Base-by-base conservation (phyloP, 2,888 invertebrate genomes). In the Gandaritis pyraliata region DNA sequence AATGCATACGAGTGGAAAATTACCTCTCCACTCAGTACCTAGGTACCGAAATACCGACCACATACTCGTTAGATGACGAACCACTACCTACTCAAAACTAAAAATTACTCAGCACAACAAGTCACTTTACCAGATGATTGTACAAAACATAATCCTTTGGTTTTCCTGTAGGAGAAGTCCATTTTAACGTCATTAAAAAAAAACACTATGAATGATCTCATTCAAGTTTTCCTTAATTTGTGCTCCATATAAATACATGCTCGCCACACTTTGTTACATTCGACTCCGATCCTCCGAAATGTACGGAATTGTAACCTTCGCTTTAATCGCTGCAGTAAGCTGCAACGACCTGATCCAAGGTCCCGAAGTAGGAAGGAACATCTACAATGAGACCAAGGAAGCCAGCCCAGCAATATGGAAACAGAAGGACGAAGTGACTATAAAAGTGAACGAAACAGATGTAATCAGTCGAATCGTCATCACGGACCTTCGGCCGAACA, bases 161-260 rank as follows among this genome's bases (percentile, higher is more conserved):
- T 71, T 90, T 90, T 88, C 90, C 90, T 88, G 80, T 76, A 87
- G 87, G 88, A 87, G 85, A 81, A 47, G 13, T 18, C 78, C 78
- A 76, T 72, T 56, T 7, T 41, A 38, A 77, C 77, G 76, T 71
- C 74, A 81, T 78, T 80, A 84, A 84, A 80, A 81, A 81, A 78
- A 80, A 74, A 75, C 72, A 70, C 2, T 38, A 67, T 79, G 77
- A 81, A 67, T 79, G 77, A 81, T 75, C 78, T 74, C 71, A 69
- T 68, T 58, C 71, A 75, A 76, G 74, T 85, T 89, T 89, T 89
- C 88, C 90, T 88, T 66, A 82, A 64, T 67, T 64, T 47, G 39
- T 62, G 67, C 68, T 69, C 72, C 83, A 87, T 90, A 91, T 80
- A 88, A 68, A 68, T 85, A 78, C 77, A 67, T 65, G 38, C 39